Evolutionary conservation across 1,140 invertebrate species (phyloP).

Genomic region (Drosophila kurseongensis): DNA sequence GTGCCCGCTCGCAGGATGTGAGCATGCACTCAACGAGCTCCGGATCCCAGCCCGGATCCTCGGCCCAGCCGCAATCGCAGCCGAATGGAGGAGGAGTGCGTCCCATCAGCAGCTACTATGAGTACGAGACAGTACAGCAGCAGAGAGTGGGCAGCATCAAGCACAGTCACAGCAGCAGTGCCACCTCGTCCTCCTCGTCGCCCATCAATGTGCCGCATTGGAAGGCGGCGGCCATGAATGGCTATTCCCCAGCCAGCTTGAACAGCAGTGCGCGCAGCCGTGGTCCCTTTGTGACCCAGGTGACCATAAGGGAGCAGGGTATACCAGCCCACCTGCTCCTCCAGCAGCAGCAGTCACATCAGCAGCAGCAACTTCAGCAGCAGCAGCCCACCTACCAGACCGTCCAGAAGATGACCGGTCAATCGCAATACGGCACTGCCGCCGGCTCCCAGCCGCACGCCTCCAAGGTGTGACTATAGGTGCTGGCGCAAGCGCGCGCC

Average conservation of each 20-base stretch:
- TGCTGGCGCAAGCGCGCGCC: constrained; percentile 78
- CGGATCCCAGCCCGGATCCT: constrained; percentile 30
- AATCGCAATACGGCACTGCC: constrained; percentile 64
- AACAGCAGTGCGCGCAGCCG: constrained; percentile 84
- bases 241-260: constrained; percentile 65
- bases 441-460: constrained; percentile 75
- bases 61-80: constrained; percentile 19
- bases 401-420: constrained; percentile 58
- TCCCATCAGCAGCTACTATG: constrained; percentile 92
- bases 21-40: constrained; percentile 65
- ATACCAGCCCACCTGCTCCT: constrained; percentile 34
- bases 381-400: constrained; percentile 79
- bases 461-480: constrained; percentile 84
- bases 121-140: constrained; percentile 91
- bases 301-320: constrained; percentile 83
- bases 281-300: constrained; percentile 87
- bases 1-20: constrained; percentile 87
- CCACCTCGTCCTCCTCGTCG: constrained; percentile 41
- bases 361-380: constrained; percentile 44
- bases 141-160: constrained; percentile 84
- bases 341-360: constrained; percentile 7
- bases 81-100: constrained; percentile 75
- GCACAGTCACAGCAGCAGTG: constrained; percentile 67
- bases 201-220: constrained; percentile 78
- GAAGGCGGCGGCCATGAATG: constrained; percentile 75